Conservation (phyloP, 2,888 invertebrate genomes). For the Sesia apiformis region DNA sequence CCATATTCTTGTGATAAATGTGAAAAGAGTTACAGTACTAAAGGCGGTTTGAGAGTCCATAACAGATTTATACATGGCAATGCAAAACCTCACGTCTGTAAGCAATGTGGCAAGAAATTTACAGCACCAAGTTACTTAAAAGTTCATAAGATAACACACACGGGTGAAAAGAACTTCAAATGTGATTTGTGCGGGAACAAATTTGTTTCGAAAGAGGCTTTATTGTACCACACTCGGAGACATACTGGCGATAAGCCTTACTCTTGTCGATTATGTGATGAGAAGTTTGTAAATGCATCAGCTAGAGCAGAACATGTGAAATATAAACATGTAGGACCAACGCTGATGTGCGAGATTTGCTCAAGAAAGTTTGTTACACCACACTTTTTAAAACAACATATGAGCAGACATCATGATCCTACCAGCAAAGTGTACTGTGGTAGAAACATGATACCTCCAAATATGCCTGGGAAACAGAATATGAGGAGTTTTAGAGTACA, state of each 20-base stretch:
- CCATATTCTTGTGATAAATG: slow-evolving; percentile 43
- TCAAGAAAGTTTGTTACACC: slow-evolving; percentile 54
- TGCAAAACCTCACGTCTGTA: slow-evolving; percentile 51
- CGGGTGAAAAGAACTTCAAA: slow-evolving; percentile 54
- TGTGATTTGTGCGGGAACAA: slow-evolving; percentile 45
- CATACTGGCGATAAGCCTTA: slow-evolving; percentile 65
- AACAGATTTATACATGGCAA: slow-evolving; percentile 52
- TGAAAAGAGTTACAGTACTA: slow-evolving; percentile 52
- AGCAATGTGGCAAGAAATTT: slow-evolving; percentile 50
- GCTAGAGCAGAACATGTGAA: slow-evolving; percentile 61
- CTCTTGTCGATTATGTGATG: slow-evolving; percentile 44
- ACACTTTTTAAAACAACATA: slow-evolving; percentile 49
- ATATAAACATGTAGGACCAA: slow-evolving; percentile 55
- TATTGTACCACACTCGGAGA: slow-evolving; percentile 53
- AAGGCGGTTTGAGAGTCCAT: slow-evolving; percentile 54
- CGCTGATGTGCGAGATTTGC: slow-evolving; percentile 51
- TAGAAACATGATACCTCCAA: slow-evolving; percentile 34
- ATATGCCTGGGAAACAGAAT: slow-evolving; percentile 41
- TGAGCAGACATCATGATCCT: slow-evolving; percentile 52
- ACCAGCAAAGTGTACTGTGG: slow-evolving; percentile 48
- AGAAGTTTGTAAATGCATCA: slow-evolving; percentile 59
- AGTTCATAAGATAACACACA: slow-evolving; percentile 55
- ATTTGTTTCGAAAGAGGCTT: slow-evolving; percentile 60
- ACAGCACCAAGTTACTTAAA: slow-evolving; percentile 61
- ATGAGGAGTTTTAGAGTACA: slow-evolving; percentile 16